phyloP scores from a whole-genome alignment of 2,888 invertebrate species.

The Drosophila ezoana region DNA sequence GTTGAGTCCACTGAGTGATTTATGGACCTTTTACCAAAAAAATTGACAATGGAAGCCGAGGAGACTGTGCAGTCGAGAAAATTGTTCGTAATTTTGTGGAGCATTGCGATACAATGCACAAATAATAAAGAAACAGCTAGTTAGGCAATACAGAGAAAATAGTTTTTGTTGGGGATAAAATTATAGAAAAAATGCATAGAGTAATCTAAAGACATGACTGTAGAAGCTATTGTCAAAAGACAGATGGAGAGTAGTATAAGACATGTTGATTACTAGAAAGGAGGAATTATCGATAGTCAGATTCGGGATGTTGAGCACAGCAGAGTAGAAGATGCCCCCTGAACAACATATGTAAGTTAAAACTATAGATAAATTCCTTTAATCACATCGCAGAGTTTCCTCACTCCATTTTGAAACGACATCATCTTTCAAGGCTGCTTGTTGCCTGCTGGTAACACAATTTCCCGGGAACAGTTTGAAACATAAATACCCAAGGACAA shows the following conservation, averaged over 20 bases:
- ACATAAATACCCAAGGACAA: conserved; percentile 43
- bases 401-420: background rate
- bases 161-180: background rate
- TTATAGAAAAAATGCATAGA: background rate
- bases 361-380: too few relatives aligned
- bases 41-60: conserved; percentile 25
- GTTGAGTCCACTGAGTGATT: conserved; percentile 58
- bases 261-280: too few relatives aligned
- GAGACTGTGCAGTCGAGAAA: conserved; percentile 15
- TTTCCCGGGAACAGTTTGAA: conserved; percentile 2
- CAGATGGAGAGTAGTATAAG: too few relatives aligned
- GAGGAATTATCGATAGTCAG: too few relatives aligned
- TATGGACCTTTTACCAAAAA: conserved; percentile 43
- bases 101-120: conserved; percentile 2
- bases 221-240: too few relatives aligned
- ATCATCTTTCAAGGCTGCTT: background rate
- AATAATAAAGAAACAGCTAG: background rate
- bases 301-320: too few relatives aligned
- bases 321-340: too few relatives aligned
- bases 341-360: too few relatives aligned
- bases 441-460: conserved; percentile 2
- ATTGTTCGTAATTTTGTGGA: background rate
- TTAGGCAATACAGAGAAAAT: background rate
- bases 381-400: background rate
- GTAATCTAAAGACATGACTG: too few relatives aligned